phyloP scores from a whole-genome alignment of 2,888 invertebrate genomes.

The Perdita meconis region DNA sequence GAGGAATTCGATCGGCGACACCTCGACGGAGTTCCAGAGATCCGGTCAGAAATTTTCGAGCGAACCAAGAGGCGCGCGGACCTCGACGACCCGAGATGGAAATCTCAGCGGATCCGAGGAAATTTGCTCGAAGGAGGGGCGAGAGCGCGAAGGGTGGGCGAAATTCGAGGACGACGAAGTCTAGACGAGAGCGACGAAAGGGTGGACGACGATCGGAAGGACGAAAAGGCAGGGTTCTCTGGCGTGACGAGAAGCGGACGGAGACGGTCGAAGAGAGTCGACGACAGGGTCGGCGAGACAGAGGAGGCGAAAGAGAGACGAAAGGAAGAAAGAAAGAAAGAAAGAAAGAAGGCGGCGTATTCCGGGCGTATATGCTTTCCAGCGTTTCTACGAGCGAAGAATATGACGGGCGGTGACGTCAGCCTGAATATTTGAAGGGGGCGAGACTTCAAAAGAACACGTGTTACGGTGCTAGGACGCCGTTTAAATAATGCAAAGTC shows the following conservation, averaged over 20 bases:
- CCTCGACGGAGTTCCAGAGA: too few relatives aligned
- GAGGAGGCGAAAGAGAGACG: constrained; percentile 43
- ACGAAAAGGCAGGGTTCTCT: neutral
- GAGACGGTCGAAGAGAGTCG: constrained; percentile 9
- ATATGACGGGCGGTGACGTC: constrained; percentile 83
- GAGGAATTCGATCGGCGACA: neutral
- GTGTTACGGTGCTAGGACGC: constrained; percentile 83
- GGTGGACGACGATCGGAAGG: neutral
- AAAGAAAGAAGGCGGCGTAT: constrained; percentile 54
- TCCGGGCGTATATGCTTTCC: constrained; percentile 72
- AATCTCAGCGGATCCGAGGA: neutral
- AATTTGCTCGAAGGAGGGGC: neutral
- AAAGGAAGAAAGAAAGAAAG: constrained; percentile 34
- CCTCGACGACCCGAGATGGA: too few relatives aligned
- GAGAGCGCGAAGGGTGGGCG: neutral
- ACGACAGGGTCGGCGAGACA: neutral
- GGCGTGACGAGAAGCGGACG: neutral
- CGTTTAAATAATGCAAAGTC: constrained; percentile 84
- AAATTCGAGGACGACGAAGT: neutral
- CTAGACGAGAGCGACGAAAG: neutral
- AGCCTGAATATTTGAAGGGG: constrained; percentile 83
- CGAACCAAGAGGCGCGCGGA: too few relatives aligned
- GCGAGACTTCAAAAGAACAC: constrained; percentile 84
- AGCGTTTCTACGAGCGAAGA: constrained; percentile 78
- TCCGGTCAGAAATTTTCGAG: too few relatives aligned